Evolutionary conservation across 2,113 vertebrate species (phyloP), one percentile per base, ranked within the genome.

Genomic region (Forbesichthys agassizii): DNA sequence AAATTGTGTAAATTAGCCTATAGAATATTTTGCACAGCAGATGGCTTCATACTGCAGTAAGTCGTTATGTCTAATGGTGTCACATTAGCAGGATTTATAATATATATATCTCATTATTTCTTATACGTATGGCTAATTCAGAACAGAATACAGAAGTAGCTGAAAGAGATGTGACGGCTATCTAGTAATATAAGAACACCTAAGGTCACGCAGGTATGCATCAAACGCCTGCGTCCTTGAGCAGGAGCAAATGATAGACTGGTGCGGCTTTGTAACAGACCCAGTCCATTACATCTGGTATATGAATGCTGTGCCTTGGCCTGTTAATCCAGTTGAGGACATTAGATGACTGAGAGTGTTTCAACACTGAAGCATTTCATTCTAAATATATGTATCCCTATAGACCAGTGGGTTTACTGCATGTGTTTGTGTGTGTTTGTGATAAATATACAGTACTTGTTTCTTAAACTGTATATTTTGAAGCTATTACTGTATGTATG

Each of bases 81-180:
- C 74, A 69, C 65, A 79, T 88, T 74, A 81, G 49, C 48, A 52
- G 72, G 63, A 84, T 88, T 85, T 77, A 71, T 82, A 77, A 82
- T 77, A 1, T 59, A 57, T 62, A 68, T 62, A 68, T 60, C 16
- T 77, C 57, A 54, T 54, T 75, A 6, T 61, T 74, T 72, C 51
- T 57, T 65, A 69, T 48, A 33, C 42, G 60, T 59, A 53, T 14
- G 57, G 63, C 53, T 33, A 59, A 66, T 55, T 69, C 33, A 61
- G 65, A 13, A 10, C 56, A n/a, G 20, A 20, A 36, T 64, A 81
- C 62, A 68, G 74, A 62, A 60, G 56, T 49, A n/a, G 56, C 9
- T 18, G 64, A 61, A 83, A 53, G 9, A 63, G 74, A 74, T 79
- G 73, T 77, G 48, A 66, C 6, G 27, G 36, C 36, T 42, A 42